Percentiles rank a stretch among this genome's conserved stretches.
These are phyloP conservation scores for Stenchaetothrips biformis DNA, from an alignment of 2,888 invertebrate genomes.

Conservation along the genomic window DNA sequence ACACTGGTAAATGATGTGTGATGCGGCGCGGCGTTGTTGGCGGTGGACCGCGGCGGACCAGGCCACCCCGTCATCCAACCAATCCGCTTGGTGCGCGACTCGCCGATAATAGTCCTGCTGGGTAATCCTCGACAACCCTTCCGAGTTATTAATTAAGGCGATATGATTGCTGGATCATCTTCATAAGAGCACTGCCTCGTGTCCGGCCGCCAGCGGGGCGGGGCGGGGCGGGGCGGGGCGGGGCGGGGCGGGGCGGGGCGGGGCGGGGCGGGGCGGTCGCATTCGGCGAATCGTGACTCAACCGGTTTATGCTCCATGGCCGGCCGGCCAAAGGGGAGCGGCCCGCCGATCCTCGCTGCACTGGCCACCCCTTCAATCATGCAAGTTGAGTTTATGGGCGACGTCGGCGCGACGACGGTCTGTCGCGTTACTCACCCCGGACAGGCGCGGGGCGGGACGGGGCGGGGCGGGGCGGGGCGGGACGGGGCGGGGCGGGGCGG, in stretches of 20 bases:
- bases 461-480: too few relatives aligned
- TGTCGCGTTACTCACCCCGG: neutral
- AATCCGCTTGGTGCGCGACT: too few relatives aligned
- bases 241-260: neutral
- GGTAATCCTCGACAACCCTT: neutral
- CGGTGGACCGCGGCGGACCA: too few relatives aligned
- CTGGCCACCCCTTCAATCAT: constrained; percentile 17
- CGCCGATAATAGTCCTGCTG: too few relatives aligned
- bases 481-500: too few relatives aligned
- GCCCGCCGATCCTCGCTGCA: neutral
- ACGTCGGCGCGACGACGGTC: neutral
- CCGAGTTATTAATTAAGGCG: neutral
- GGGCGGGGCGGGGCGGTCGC: neutral
- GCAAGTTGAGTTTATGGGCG: constrained; percentile 22
- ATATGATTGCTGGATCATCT: neutral
- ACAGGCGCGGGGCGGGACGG: too few relatives aligned
- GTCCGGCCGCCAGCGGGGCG: neutral
- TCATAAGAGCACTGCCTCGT: neutral
- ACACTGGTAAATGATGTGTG: too few relatives aligned
- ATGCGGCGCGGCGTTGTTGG: too few relatives aligned
- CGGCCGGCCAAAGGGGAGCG: neutral
- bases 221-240: neutral
- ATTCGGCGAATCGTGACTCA: constrained; percentile 12
- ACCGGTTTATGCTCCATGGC: constrained; percentile 15
- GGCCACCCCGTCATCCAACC: too few relatives aligned